A percentile compares a stretch with the other conserved stretches of the same genome.
phyloP scores from a whole-genome alignment of 2,113 vertebrate genomes.

The Cricetomys ansorgei region DNA sequence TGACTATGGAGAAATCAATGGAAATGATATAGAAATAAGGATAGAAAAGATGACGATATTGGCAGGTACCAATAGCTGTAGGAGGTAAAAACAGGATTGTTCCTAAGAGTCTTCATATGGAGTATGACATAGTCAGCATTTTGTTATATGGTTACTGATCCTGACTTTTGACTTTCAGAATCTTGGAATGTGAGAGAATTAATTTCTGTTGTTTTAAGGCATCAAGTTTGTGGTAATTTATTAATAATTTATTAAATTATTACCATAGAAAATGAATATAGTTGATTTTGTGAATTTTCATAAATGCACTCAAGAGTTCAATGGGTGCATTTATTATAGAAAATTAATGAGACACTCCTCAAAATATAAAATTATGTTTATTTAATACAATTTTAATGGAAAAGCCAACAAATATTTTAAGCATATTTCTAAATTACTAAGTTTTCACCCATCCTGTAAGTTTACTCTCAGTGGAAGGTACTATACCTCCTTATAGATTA shows the following conservation, averaged over 20 bases:
- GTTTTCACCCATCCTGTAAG: background rate
- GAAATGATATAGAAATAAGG: background rate
- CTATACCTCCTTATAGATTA: background rate
- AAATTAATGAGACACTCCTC: constrained; percentile 16
- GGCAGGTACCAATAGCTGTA: background rate
- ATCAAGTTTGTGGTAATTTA: constrained; percentile 7
- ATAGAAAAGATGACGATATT: background rate
- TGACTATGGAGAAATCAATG: background rate
- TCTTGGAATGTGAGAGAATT: background rate
- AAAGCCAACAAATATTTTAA: background rate
- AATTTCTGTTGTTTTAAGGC: constrained; percentile 40
- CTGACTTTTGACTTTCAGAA: constrained; percentile 28
- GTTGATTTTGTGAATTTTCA: constrained; percentile 57
- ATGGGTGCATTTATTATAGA: constrained; percentile 21
- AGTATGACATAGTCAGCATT: background rate
- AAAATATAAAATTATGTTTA: constrained; percentile 25
- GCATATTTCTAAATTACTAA: background rate
- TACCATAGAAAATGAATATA: constrained; percentile 54
- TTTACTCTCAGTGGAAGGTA: background rate
- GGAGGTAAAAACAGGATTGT: background rate
- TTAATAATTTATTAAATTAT: no score
- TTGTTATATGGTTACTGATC: background rate
- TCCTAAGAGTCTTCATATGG: background rate
- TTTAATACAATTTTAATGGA: constrained; percentile 37
- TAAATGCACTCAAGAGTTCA: background rate